A percentile compares a stretch with the other conserved stretches of the same genome.
These are phyloP conservation scores for Gallinago jamesoni DNA, from an alignment of 2,113 vertebrate genomes.

Conservation along the genomic window DNA sequence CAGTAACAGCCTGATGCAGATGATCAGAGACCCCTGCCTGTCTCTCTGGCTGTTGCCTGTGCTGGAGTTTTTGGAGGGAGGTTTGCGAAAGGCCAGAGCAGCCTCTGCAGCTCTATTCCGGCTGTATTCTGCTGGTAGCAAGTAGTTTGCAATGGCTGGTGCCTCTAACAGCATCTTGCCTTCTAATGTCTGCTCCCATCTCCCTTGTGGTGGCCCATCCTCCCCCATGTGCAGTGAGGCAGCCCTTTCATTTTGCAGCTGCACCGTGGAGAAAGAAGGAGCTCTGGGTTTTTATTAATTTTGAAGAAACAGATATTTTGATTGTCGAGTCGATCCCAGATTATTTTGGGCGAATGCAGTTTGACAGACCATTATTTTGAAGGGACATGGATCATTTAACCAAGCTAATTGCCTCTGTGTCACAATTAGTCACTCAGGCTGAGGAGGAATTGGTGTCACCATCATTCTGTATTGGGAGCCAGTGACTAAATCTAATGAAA, in stretches of 20 bases:
- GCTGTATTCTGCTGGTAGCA: neutral
- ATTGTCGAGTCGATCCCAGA: slow-evolving; percentile 36
- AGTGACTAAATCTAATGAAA: slow-evolving; percentile 50
- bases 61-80: neutral
- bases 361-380: slow-evolving; percentile 58
- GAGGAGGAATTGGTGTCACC: slow-evolving; percentile 32
- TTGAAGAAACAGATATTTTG: slow-evolving; percentile 56
- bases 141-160: neutral
- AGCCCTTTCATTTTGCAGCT: neutral
- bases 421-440: slow-evolving; percentile 58
- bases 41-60: neutral
- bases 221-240: neutral
- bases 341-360: slow-evolving; percentile 30
- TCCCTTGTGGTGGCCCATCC: neutral
- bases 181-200: neutral
- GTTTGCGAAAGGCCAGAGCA: neutral
- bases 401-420: slow-evolving; percentile 55
- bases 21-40: neutral
- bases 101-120: neutral
- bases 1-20: neutral
- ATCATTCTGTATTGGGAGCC: slow-evolving; percentile 18
- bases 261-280: neutral
- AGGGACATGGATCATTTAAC: slow-evolving; percentile 65
- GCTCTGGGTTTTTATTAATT: slow-evolving; percentile 11
- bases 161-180: neutral